Evolutionary conservation across 2,797 vertebrate genomes (phyloP).

Genomic region (Serranus cabrilla): DNA sequence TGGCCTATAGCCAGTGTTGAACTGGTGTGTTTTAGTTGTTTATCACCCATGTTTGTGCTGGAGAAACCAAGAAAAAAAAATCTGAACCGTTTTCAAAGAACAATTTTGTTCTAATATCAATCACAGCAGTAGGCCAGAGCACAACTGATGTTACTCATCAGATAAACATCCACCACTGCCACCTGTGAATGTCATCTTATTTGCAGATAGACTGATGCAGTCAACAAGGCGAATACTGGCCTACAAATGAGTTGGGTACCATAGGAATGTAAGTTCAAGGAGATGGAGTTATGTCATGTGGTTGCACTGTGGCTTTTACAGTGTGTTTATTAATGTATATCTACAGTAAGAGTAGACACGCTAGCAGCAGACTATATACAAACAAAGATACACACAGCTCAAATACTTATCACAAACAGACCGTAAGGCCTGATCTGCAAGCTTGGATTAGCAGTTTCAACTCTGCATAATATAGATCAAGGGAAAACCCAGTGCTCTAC

Average conservation of each 20-base stretch:
- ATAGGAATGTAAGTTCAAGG: background rate
- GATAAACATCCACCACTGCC: background rate
- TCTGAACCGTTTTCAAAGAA: no score
- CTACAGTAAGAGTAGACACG: background rate
- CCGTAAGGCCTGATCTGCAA: background rate
- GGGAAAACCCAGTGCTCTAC: background rate
- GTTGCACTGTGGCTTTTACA: background rate
- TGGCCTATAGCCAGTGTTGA: no score
- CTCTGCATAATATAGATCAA: constrained; percentile 27
- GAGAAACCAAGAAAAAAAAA: no score
- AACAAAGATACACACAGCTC: background rate
- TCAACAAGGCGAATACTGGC: background rate
- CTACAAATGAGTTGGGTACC: background rate
- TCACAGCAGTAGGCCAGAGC: background rate
- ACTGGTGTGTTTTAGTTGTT: no score
- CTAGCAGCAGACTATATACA: background rate
- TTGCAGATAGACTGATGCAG: background rate
- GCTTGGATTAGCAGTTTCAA: background rate
- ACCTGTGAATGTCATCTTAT: background rate
- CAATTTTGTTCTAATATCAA: no score
- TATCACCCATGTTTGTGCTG: no score
- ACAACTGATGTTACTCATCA: background rate
- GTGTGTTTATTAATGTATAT: background rate
- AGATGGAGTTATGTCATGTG: background rate
- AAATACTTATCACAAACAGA: background rate